phyloP scores from a whole-genome alignment of 2,113 vertebrate genomes.

The Odontophorus gujanensis region DNA sequence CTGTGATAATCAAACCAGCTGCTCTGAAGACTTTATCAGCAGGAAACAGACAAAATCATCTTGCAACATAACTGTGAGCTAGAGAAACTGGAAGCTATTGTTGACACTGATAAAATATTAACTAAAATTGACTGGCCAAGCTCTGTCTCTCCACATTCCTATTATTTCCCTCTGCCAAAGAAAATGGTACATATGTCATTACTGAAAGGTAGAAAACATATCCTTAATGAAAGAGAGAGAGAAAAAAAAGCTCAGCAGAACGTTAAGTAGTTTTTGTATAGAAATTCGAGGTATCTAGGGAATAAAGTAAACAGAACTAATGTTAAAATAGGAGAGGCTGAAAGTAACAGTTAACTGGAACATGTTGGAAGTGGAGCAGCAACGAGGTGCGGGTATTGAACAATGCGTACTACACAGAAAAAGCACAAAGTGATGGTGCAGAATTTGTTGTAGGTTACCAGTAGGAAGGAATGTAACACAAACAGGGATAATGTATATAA shows the following conservation, averaged over 20 bases:
- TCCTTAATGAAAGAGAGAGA: neutral
- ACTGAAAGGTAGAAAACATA: neutral
- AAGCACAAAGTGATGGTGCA: neutral
- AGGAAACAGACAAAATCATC: neutral
- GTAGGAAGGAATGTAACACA: neutral
- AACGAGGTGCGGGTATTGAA: neutral
- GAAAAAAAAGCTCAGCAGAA: neutral
- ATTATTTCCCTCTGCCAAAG: neutral
- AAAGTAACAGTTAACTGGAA: neutral
- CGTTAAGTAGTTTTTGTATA: neutral
- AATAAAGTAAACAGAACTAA: neutral
- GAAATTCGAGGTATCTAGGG: neutral
- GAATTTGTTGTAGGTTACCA: neutral
- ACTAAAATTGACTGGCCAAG: neutral
- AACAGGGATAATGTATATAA: neutral
- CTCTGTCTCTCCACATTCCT: neutral
- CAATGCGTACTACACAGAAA: neutral
- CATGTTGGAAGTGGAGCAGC: neutral
- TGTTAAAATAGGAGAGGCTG: neutral
- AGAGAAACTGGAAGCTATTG: neutral
- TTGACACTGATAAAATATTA: neutral
- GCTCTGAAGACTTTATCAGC: neutral
- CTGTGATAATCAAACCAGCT: neutral
- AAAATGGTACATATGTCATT: neutral
- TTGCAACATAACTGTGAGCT: neutral